These are phyloP conservation scores for Paramisgurnus dabryanus DNA, from an alignment of 2,113 vertebrate genomes.

Conservation along the genomic window DNA sequence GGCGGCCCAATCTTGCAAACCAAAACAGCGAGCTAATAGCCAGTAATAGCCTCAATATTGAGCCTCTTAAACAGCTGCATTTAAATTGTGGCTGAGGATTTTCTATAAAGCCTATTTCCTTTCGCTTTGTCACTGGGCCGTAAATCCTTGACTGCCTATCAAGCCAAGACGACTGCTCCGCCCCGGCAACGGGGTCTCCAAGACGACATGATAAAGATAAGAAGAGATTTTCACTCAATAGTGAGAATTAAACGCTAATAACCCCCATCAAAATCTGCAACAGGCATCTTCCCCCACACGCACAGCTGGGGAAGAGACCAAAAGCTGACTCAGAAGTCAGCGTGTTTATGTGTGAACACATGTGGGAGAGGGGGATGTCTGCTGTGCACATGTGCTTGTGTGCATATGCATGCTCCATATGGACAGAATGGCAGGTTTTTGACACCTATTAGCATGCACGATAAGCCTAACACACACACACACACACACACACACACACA, in stretches of 20 bases:
- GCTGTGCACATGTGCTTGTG: background rate
- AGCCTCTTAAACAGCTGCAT: constrained; percentile 52
- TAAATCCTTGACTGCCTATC: constrained; percentile 57
- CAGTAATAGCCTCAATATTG: constrained; percentile 46
- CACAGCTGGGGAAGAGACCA: constrained; percentile 36
- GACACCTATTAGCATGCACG: constrained; percentile 6
- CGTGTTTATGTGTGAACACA: background rate
- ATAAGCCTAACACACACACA: background rate
- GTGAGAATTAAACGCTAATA: constrained; percentile 71
- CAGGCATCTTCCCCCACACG: constrained; percentile 48
- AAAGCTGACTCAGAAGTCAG: constrained; percentile 18
- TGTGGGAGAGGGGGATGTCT: background rate
- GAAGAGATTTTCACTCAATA: constrained; percentile 65
- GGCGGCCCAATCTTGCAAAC: constrained; percentile 17
- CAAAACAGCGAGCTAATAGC: constrained; percentile 37
- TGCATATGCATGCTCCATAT: background rate
- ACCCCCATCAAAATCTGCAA: constrained; percentile 57
- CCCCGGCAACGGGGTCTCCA: constrained; percentile 49
- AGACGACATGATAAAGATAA: constrained; percentile 57
- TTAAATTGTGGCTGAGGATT: constrained; percentile 51
- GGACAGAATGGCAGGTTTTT: constrained; percentile 19
- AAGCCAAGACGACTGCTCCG: constrained; percentile 58
- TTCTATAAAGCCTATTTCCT: constrained; percentile 53
- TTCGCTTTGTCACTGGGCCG: constrained; percentile 48
- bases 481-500: background rate